Evolutionary conservation across 2,113 vertebrate genomes (phyloP), one percentile per base, ranked within the genome.

Genomic region (Petromus typicus): DNA sequence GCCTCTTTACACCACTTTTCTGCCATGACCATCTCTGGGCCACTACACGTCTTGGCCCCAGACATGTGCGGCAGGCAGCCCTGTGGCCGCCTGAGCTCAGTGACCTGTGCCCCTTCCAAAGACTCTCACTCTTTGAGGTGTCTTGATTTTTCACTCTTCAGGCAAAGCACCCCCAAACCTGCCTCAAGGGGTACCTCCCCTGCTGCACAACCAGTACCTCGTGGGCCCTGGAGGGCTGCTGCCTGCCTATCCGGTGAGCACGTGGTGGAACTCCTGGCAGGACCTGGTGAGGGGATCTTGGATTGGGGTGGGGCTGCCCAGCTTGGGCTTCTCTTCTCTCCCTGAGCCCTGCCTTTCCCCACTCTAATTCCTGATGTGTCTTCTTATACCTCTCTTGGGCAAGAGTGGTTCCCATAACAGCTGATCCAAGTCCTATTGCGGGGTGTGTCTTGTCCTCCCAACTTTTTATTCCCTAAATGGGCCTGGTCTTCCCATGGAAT

Each of bases 151-250:
- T 97, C 34, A 81, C 96, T 97, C 91, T 98, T 10, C 97, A 99
- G 99, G 99, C 98, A 99, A 99, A 99, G 99, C 99, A 80, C 99
- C 99, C 90, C 99, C 99, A 90, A 99, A 99, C 96, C 96, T 99
- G 96, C 99, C 99, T 81, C 99, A 99, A 97, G 99, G 99, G 94
- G 99, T 99, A 67, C 99, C 99, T 5, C 99, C 99, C 75, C 98
- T 99, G 95, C 98, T 99, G 97, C 99, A 99, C 98, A 99, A 99
- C 98, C 99, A 99, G 98, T 99, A 99, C 98, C 99, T 99, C 98
- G 99, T 99, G 98, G 99, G 99, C 97, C 99, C 99, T 17, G 99
- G 99, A 97, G 99, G 99, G 96, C 98, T 99, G 95, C 99, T 99
- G 89, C 99, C 99, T 95, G 99, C 99, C 96, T 99, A 99, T 97